A percentile compares a stretch with the other conserved stretches of the same genome.
These are phyloP conservation scores for Daphoenositta chrysoptera DNA, from an alignment of 2,113 vertebrate genomes.

Conservation along the genomic window DNA sequence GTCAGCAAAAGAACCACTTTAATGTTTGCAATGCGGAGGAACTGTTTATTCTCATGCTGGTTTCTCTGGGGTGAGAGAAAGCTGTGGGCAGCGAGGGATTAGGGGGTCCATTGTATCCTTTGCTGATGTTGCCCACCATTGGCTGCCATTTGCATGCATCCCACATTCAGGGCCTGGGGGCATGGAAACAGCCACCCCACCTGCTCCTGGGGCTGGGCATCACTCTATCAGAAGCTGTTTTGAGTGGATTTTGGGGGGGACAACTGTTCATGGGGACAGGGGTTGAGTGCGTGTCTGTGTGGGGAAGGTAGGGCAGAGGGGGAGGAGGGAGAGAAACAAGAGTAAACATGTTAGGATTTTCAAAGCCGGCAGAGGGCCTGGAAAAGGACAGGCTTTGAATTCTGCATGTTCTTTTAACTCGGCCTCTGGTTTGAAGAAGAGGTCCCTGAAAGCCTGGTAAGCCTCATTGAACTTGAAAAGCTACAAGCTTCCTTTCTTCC, in stretches of 20 bases:
- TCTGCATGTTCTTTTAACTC: slow-evolving; percentile 62
- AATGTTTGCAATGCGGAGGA: background rate
- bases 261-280: fast-evolving
- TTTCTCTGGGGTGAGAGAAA: background rate
- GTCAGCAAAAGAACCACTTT: background rate
- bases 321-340: background rate
- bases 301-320: background rate
- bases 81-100: slow-evolving; percentile 4
- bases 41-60: background rate
- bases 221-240: fast-evolving
- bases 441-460: slow-evolving; percentile 67
- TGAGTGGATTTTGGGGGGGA: background rate
- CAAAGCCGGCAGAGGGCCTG: slow-evolving; percentile 56
- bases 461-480: slow-evolving; percentile 80
- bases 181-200: background rate
- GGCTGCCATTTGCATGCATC: background rate
- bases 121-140: background rate
- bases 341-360: slow-evolving; percentile 37
- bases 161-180: background rate
- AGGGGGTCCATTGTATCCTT: slow-evolving; percentile 21
- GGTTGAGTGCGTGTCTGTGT: fast-evolving
- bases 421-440: slow-evolving; percentile 61
- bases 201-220: background rate
- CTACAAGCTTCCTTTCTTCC: slow-evolving; percentile 72
- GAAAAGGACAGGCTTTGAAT: slow-evolving; percentile 67